A percentile compares a stretch with the other conserved stretches of the same genome.
Evolutionary conservation across 2,888 invertebrate species (phyloP).

Genomic region (Corbicula japonica): DNA sequence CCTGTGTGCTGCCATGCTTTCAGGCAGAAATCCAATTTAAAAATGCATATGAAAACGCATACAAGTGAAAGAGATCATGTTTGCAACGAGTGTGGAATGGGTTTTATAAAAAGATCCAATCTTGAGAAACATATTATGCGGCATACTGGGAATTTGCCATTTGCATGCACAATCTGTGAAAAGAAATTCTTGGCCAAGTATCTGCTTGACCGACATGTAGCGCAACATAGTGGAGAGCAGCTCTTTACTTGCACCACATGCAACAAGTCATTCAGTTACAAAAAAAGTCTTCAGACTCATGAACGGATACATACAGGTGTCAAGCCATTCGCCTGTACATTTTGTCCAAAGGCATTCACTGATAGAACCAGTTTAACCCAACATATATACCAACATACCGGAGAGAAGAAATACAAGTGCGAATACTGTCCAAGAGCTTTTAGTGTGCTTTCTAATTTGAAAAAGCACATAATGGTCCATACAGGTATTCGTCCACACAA

Average conservation of each 20-base stretch:
- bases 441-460: conserved; percentile 5
- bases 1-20: too few species aligned
- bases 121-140: background rate
- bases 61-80: conserved; percentile 10
- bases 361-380: background rate
- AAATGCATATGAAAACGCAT: conserved; percentile 2
- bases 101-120: background rate
- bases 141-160: conserved; percentile 3
- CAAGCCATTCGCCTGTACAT: background rate
- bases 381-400: conserved; percentile 11
- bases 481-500: background rate
- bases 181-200: too few species aligned
- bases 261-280: background rate
- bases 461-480: conserved; percentile 11
- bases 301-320: conserved; percentile 8
- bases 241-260: background rate
- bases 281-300: background rate
- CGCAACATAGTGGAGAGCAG: background rate
- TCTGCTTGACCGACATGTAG: background rate
- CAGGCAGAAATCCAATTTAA: conserved; percentile 1
- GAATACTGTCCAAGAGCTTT: conserved; percentile 14
- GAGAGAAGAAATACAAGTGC: conserved; percentile 3
- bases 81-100: conserved; percentile 4
- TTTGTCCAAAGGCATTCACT: conserved; percentile 13
- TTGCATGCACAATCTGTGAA: too few species aligned